phyloP scores from a whole-genome alignment of 2,113 vertebrate species.

The Hypanus sabinus region DNA sequence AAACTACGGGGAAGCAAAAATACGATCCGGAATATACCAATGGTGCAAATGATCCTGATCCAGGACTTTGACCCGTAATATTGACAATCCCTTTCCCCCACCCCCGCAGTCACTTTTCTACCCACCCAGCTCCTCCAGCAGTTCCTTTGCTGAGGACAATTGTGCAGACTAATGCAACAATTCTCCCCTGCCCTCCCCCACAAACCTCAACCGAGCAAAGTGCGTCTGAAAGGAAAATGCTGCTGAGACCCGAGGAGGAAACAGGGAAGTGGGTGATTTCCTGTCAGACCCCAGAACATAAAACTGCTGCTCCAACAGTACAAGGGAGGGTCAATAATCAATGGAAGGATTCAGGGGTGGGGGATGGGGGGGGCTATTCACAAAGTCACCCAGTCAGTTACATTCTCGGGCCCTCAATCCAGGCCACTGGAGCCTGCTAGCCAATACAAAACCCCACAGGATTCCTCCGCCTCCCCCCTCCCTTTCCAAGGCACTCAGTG shows the following conservation, averaged over 20 bases:
- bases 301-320: background rate
- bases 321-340: background rate
- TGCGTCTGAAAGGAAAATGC: background rate
- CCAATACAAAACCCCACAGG: background rate
- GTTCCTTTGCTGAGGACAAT: too few relatives aligned
- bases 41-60: too few relatives aligned
- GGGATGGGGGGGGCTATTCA: background rate
- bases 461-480: background rate
- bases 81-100: too few relatives aligned
- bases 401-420: background rate
- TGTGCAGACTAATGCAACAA: background rate
- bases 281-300: background rate
- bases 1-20: background rate
- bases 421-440: background rate
- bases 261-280: background rate
- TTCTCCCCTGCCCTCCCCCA: background rate
- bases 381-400: background rate
- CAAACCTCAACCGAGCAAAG: background rate
- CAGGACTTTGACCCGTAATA: too few relatives aligned
- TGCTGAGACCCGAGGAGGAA: background rate
- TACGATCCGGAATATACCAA: too few relatives aligned
- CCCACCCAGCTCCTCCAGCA: too few relatives aligned
- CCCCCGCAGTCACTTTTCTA: too few relatives aligned
- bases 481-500: background rate
- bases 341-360: background rate